phyloP scores from a whole-genome alignment of 2,797 vertebrate genomes.

The Rhodeus uyekii region DNA sequence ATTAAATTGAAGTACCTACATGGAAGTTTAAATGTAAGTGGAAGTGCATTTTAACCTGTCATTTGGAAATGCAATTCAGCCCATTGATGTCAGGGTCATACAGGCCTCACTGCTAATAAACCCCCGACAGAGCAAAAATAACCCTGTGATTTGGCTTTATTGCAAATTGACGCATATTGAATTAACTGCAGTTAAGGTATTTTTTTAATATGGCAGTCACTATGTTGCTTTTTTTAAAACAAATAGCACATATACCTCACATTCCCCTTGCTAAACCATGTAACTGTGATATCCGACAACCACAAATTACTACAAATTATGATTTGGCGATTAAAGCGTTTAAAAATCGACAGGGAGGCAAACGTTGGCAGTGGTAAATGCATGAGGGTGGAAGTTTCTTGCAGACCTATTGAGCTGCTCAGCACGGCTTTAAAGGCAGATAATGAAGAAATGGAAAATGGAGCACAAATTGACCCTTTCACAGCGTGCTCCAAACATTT shows the following conservation, averaged over 20 bases:
- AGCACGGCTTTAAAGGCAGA: slow-evolving; percentile 85
- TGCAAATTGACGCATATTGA: slow-evolving; percentile 12
- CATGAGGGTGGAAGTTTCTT: slow-evolving; percentile 83
- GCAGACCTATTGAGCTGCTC: slow-evolving; percentile 82
- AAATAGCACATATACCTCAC: no score
- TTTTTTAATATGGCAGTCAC: not conserved
- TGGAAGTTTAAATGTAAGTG: slow-evolving; percentile 78
- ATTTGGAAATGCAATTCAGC: slow-evolving; percentile 77
- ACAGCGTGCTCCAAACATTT: slow-evolving; percentile 91
- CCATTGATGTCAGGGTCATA: slow-evolving; percentile 74
- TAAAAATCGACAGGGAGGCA: slow-evolving; percentile 78
- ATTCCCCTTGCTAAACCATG: not conserved
- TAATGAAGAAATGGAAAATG: slow-evolving; percentile 96
- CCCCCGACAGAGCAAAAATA: slow-evolving; percentile 50
- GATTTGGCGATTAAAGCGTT: slow-evolving; percentile 72
- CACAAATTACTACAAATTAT: slow-evolving; percentile 27
- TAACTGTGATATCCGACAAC: not conserved
- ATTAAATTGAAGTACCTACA: slow-evolving; percentile 77
- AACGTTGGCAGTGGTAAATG: slow-evolving; percentile 78
- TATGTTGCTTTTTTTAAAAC: not conserved
- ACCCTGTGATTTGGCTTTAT: slow-evolving; percentile 22
- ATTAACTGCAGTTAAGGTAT: not conserved
- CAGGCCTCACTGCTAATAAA: slow-evolving; percentile 76
- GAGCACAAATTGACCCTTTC: slow-evolving; percentile 98
- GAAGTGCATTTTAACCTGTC: slow-evolving; percentile 79